These are phyloP conservation scores for Sorex maritimensis DNA, from an alignment of 2,797 vertebrate genomes.

Conservation along the genomic window DNA sequence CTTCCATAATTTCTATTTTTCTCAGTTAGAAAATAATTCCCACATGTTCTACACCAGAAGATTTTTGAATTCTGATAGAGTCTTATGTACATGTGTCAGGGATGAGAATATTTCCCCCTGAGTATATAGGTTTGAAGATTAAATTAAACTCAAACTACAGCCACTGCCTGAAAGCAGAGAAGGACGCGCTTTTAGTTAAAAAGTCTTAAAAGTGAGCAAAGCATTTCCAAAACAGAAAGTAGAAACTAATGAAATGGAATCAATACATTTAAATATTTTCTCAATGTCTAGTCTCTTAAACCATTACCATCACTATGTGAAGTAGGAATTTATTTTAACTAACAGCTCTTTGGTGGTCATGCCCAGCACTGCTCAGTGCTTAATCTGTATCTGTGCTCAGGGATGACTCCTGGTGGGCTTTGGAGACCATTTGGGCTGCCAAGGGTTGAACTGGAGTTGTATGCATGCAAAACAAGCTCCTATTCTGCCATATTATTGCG, in stretches of 20 bases:
- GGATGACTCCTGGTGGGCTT: too few species aligned
- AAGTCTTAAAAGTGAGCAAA: slow-evolving; percentile 15
- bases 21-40: neutral
- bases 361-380: too few species aligned
- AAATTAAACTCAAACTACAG: neutral
- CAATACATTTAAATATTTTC: neutral
- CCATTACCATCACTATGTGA: neutral
- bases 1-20: neutral
- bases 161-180: neutral
- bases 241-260: neutral
- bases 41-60: neutral
- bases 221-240: neutral
- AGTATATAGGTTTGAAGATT: too few species aligned
- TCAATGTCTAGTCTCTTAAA: neutral
- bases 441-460: too few species aligned
- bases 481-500: too few species aligned
- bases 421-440: too few species aligned
- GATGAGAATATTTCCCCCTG: too few species aligned
- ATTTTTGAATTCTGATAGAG: neutral
- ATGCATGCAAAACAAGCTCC: too few species aligned
- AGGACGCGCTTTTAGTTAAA: neutral
- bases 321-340: neutral
- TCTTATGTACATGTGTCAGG: neutral
- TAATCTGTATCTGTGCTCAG: too few species aligned
- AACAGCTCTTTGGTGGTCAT: too few species aligned